Percentiles rank a stretch among this genome's conserved stretches.
Conservation (phyloP, 2,888 invertebrate species). For the Buathra laborator region DNA sequence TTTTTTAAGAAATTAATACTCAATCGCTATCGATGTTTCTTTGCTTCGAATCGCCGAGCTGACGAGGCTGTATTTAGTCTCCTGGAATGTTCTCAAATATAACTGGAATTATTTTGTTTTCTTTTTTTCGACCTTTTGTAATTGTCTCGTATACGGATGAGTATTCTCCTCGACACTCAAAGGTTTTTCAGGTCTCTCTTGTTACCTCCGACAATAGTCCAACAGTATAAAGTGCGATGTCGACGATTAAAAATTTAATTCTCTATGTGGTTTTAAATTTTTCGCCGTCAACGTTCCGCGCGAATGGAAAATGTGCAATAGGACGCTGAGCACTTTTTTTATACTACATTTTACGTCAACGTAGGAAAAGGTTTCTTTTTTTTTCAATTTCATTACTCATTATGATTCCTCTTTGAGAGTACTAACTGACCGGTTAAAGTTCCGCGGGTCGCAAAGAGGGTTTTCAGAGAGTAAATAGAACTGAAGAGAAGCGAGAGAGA, state of each 20-base stretch:
- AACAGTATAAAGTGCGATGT: slow-evolving; percentile 46
- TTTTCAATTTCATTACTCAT: slow-evolving; percentile 31
- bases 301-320: slow-evolving; percentile 67
- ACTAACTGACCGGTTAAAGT: slow-evolving; percentile 25
- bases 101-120: slow-evolving; percentile 12
- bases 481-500: slow-evolving; percentile 30
- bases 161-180: neutral
- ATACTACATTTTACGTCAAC: slow-evolving; percentile 39
- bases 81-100: slow-evolving; percentile 50
- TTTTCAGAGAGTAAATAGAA: slow-evolving; percentile 24
- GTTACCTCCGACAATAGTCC: slow-evolving; percentile 33
- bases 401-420: slow-evolving; percentile 30
- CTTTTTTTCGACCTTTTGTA: slow-evolving; percentile 12
- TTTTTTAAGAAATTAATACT: slow-evolving; percentile 58
- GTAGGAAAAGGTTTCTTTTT: slow-evolving; percentile 33
- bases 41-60: slow-evolving; percentile 44
- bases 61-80: slow-evolving; percentile 33
- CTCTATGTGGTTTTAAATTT: neutral
- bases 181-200: slow-evolving; percentile 32
- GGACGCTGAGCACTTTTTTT: slow-evolving; percentile 62
- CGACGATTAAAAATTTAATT: slow-evolving; percentile 35
- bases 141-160: slow-evolving; percentile 31
- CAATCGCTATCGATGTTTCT: slow-evolving; percentile 49
- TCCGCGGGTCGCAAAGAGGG: slow-evolving; percentile 38
- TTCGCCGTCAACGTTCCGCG: slow-evolving; percentile 47